A percentile compares a stretch with the other conserved stretches of the same genome.
Evolutionary conservation across 2,888 invertebrate species (phyloP).

Genomic region (Anthophora plumipes): DNA sequence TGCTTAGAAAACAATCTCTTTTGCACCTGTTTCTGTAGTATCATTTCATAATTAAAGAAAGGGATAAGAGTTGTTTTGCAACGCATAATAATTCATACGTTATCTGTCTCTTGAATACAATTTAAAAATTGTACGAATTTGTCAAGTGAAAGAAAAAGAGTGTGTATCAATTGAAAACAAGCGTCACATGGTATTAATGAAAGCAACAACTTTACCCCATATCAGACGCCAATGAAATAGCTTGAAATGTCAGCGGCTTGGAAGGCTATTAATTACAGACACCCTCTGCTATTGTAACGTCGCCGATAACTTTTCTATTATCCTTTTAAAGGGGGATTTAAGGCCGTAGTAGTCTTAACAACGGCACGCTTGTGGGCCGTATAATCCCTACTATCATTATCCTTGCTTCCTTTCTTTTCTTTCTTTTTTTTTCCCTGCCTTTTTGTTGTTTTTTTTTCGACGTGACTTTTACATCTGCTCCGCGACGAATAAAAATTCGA

Average conservation of each 20-base stretch:
- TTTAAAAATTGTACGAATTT: background rate
- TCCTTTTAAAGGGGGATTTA: conserved; percentile 74
- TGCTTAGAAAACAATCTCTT: conserved; percentile 30
- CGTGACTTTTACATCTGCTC: conserved; percentile 31
- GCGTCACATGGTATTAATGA: background rate
- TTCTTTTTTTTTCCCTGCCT: background rate
- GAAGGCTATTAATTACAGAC: conserved; percentile 76
- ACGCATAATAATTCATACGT: background rate
- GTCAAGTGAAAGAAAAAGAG: background rate
- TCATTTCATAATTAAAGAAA: background rate
- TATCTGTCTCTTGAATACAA: background rate
- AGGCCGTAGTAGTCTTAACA: conserved; percentile 41
- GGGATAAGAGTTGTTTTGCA: background rate
- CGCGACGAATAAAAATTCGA: conserved; percentile 12
- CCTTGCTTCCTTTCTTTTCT: conserved; percentile 4
- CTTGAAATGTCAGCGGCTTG: conserved; percentile 44
- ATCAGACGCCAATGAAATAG: conserved; percentile 45
- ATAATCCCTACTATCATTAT: conserved; percentile 42
- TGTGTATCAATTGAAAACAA: background rate
- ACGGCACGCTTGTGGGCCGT: conserved; percentile 25
- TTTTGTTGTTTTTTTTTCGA: too few relatives aligned
- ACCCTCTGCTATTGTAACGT: conserved; percentile 69
- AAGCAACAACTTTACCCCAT: conserved; percentile 21
- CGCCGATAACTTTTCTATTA: conserved; percentile 78
- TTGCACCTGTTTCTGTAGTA: conserved; percentile 21